Conservation (phyloP, 2,113 vertebrate species). For the Calonectris borealis region DNA sequence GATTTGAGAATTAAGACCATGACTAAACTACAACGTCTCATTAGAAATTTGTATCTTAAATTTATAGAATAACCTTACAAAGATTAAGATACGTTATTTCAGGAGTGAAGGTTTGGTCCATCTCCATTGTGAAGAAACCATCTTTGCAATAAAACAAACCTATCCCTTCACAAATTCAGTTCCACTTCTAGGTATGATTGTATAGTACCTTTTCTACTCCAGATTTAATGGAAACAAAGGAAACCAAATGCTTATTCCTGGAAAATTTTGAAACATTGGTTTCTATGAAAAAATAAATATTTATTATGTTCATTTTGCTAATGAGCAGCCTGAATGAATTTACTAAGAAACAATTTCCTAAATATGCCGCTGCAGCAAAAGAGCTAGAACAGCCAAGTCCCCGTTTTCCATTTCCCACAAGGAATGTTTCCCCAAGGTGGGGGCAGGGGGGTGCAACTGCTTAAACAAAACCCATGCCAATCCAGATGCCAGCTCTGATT, state of each 20-base stretch:
- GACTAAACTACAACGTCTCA: not conserved
- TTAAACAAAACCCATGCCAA: not conserved
- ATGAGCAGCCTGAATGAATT: not conserved
- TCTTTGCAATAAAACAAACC: not conserved
- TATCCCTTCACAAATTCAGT: not conserved
- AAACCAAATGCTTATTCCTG: not conserved
- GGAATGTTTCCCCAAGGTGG: too few relatives aligned
- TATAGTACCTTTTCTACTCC: not conserved
- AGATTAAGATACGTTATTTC: not conserved
- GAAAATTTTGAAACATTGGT: not conserved
- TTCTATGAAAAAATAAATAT: not conserved
- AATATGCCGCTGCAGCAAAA: not conserved
- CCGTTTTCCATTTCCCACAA: not conserved
- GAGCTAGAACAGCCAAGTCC: not conserved
- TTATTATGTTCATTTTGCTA: not conserved
- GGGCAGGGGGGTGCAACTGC: not conserved
- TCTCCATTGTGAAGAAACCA: not conserved
- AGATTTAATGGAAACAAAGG: not conserved
- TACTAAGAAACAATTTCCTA: not conserved
- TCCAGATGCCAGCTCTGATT: not conserved
- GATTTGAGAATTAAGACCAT: not conserved
- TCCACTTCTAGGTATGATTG: not conserved
- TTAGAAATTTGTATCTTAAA: not conserved
- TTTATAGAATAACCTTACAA: not conserved
- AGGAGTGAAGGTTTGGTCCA: not conserved